These are phyloP conservation scores for Nibea albiflora DNA, from an alignment of 2,113 vertebrate genomes.

Conservation along the genomic window DNA sequence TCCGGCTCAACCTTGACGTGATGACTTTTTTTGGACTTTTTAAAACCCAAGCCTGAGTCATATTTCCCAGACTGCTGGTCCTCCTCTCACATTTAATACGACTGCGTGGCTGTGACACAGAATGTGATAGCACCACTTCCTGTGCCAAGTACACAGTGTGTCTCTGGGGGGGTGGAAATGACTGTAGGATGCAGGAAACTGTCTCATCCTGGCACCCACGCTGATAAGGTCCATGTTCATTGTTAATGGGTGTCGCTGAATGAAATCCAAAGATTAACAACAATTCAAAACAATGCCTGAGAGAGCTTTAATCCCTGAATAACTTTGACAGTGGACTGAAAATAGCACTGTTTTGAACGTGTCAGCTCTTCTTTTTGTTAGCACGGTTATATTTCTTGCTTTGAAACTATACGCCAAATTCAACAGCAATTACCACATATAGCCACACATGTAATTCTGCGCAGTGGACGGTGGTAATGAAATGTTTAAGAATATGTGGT, in stretches of 20 bases:
- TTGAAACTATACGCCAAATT: background rate
- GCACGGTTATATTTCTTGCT: slow-evolving; percentile 36
- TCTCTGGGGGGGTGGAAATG: slow-evolving; percentile 39
- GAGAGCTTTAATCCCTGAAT: slow-evolving; percentile 40
- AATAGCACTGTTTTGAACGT: slow-evolving; percentile 22
- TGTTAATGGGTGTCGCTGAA: slow-evolving; percentile 38
- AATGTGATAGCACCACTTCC: slow-evolving; percentile 76
- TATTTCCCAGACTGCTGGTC: slow-evolving; percentile 66
- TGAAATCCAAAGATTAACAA: slow-evolving; percentile 46
- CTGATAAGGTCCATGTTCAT: slow-evolving; percentile 46
- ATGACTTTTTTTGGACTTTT: slow-evolving; percentile 56
- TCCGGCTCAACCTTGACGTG: slow-evolving; percentile 42
- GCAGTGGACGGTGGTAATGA: background rate
- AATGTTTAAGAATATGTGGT: slow-evolving; percentile 27
- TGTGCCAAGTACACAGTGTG: slow-evolving; percentile 75
- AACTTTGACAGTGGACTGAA: slow-evolving; percentile 46
- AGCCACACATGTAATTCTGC: background rate
- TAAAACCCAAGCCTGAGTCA: slow-evolving; percentile 69
- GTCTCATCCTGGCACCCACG: slow-evolving; percentile 55
- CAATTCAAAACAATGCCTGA: slow-evolving; percentile 41
- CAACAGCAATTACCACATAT: background rate
- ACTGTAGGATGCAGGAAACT: slow-evolving; percentile 47
- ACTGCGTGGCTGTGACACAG: slow-evolving; percentile 67
- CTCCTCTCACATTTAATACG: slow-evolving; percentile 70
- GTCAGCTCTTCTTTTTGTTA: slow-evolving; percentile 49